These are phyloP conservation scores for Cryptus viduatorius DNA, from an alignment of 2,888 invertebrate genomes.

Conservation along the genomic window DNA sequence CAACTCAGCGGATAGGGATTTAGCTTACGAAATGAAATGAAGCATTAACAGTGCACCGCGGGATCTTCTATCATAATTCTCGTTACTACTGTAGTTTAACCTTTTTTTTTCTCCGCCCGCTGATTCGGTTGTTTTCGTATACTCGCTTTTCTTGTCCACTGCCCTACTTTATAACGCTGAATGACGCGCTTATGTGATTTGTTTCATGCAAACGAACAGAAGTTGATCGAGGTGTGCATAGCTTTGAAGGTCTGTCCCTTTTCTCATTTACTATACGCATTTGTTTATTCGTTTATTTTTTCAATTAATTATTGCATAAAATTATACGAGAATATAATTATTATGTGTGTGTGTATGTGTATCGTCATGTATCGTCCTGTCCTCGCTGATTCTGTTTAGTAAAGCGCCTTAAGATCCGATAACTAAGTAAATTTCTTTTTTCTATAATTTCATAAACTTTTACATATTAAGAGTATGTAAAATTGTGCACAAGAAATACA, in stretches of 20 bases:
- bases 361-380: constrained; percentile 41
- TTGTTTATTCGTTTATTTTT: constrained; percentile 62
- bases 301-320: constrained; percentile 49
- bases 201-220: constrained; percentile 90
- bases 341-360: constrained; percentile 36
- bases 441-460: too few relatives aligned
- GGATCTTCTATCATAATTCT: background rate
- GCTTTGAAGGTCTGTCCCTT: constrained; percentile 93
- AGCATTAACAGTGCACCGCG: background rate
- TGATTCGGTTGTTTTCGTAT: constrained; percentile 56
- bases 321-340: constrained; percentile 46
- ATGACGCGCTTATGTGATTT: constrained; percentile 86
- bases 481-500: too few relatives aligned
- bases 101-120: constrained; percentile 31
- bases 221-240: constrained; percentile 97
- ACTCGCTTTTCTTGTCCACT: constrained; percentile 60
- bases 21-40: constrained; percentile 25
- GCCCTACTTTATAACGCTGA: constrained; percentile 75
- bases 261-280: constrained; percentile 73
- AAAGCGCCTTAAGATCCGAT: constrained; percentile 15
- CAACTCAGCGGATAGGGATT: constrained; percentile 28
- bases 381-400: constrained; percentile 59
- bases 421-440: background rate
- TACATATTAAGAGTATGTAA: too few relatives aligned
- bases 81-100: background rate